phyloP scores from a whole-genome alignment of 2,888 invertebrate species.

The Drosophila robusta region DNA sequence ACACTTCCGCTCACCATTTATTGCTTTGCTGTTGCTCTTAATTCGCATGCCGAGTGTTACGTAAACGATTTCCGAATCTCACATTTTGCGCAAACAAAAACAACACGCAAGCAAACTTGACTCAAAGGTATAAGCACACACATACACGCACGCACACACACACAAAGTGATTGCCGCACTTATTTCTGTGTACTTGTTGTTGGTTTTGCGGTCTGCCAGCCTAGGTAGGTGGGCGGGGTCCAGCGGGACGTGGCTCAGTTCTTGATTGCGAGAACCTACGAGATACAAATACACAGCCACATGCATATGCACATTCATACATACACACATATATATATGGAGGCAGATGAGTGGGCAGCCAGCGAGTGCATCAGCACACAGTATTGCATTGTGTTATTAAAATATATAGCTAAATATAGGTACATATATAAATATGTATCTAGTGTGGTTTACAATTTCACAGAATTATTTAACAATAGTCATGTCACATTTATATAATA shows the following conservation, averaged over 20 bases:
- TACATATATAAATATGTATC: conserved; percentile 4
- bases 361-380: conserved; percentile 33
- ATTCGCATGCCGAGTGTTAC: conserved; percentile 52
- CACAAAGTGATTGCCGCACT: conserved; percentile 8
- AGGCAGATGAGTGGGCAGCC: conserved; percentile 39
- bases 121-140: conserved; percentile 45
- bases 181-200: conserved; percentile 21
- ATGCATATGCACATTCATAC: background rate
- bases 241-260: conserved; percentile 34
- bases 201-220: conserved; percentile 34
- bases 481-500: conserved; percentile 34
- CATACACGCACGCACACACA: conserved; percentile 11
- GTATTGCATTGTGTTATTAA: conserved; percentile 20
- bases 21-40: conserved; percentile 45
- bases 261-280: conserved; percentile 45
- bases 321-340: background rate
- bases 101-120: conserved; percentile 64
- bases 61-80: conserved; percentile 70
- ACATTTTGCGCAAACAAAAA: conserved; percentile 62
- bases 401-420: conserved; percentile 5
- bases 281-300: conserved; percentile 17
- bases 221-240: background rate
- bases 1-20: conserved; percentile 4
- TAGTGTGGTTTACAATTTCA: conserved; percentile 55
- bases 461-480: conserved; percentile 50